These are phyloP conservation scores for Gouania willdenowi DNA, from an alignment of 2,797 vertebrate genomes.

Conservation along the genomic window DNA sequence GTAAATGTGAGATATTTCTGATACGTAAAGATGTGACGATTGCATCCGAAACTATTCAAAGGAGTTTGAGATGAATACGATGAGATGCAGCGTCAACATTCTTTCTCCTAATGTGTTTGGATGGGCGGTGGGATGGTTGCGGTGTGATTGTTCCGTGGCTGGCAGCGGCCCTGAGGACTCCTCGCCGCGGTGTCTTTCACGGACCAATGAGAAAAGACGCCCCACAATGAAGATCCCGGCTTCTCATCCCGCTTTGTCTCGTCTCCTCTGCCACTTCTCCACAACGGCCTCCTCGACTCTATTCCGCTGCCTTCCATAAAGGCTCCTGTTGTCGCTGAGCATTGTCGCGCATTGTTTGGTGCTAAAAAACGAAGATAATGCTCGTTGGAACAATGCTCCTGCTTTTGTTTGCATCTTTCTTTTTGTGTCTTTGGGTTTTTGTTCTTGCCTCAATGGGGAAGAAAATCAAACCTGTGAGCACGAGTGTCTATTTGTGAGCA, in stretches of 20 bases:
- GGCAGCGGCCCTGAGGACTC: slow-evolving; percentile 61
- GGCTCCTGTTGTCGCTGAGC: slow-evolving; percentile 52
- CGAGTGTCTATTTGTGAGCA: too few relatives aligned
- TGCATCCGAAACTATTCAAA: slow-evolving; percentile 25
- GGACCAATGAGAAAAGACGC: slow-evolving; percentile 44
- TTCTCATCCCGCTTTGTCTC: slow-evolving; percentile 63
- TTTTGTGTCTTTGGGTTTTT: slow-evolving; percentile 5
- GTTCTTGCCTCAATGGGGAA: slow-evolving; percentile 6
- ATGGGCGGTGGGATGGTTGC: slow-evolving; percentile 38
- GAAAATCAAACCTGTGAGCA: background rate
- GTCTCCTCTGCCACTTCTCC: slow-evolving; percentile 54
- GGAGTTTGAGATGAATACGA: slow-evolving; percentile 16
- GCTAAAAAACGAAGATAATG: slow-evolving; percentile 61
- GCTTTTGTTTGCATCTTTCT: slow-evolving; percentile 44
- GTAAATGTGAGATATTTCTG: slow-evolving; percentile 45
- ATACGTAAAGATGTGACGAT: slow-evolving; percentile 47
- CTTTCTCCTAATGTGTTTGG: slow-evolving; percentile 44
- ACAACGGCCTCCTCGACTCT: slow-evolving; percentile 55
- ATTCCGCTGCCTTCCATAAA: slow-evolving; percentile 48
- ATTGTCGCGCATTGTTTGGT: slow-evolving; percentile 58
- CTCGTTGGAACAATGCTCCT: slow-evolving; percentile 31
- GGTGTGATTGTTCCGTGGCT: slow-evolving; percentile 58
- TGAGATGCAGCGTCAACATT: slow-evolving; percentile 38
- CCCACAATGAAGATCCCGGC: slow-evolving; percentile 59
- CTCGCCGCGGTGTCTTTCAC: slow-evolving; percentile 57